Evolutionary conservation across 2,797 vertebrate species (phyloP), one percentile per base, ranked within the genome.

Genomic region (Pygocentrus nattereri): DNA sequence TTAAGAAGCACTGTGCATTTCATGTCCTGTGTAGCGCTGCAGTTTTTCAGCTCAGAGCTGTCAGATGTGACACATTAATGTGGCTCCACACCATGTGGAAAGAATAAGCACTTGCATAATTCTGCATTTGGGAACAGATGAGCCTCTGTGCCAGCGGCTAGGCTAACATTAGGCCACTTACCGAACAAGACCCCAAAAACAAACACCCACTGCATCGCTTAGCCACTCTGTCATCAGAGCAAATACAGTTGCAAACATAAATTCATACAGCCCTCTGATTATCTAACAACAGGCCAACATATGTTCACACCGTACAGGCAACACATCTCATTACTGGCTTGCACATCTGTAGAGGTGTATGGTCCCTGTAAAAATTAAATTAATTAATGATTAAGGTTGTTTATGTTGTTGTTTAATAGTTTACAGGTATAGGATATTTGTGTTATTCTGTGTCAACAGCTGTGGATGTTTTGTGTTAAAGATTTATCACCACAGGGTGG

Each of bases 1-100:
- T 79, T 75, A 74, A 79, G 71, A 75, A 79, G 75, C 76, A 75
- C 64, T 59, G 64, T 70, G 82, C n/a, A 75, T 74, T 56, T 69
- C 76, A 74, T 70, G 78, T 82, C 52, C 70, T 78, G 76, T 5
- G 34, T 30, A 50, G 44, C 25, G 71, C 50, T 68, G 76, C 30
- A 25, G 52, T 78, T 78, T 50, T 58, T 21, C 65, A 23, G 58
- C 58, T 56, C 52, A 12, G 30, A 78, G 75, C 75, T 82, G 81
- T 78, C 16, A 58, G 68, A 52, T 65, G 59, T 64, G 23, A 34
- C 81, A 68, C 76, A 38, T 83, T 69, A 68, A 50, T 44, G n/a
- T 74, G 50, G 65, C 47, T 50, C 44, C 25, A 16, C 65, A 47
- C 34, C 65, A 54, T 38, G 52, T 61, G 81, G 50, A 82, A 73